Evolutionary conservation across 2,113 vertebrate species (phyloP), one percentile per base, ranked within the genome.

Genomic region (Ornithorhynchus anatinus): DNA sequence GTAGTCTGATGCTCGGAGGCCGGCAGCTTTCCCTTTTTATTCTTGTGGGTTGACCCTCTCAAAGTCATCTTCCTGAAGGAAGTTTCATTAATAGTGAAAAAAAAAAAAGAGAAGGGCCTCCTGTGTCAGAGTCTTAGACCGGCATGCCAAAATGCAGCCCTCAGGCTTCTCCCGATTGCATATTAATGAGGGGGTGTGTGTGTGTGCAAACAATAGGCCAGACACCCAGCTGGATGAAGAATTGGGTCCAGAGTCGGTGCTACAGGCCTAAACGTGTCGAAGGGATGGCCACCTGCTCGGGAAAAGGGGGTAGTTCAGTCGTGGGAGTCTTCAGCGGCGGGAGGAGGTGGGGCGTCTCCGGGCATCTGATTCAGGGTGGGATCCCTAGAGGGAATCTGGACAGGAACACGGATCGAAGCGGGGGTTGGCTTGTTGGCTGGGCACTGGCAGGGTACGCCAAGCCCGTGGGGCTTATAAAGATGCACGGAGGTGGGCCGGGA

Each of bases 261-360:
- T 56, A 64, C 33, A 72, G 67, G 59, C 44, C 47, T 66, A 25
- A 12, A 59, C 78, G 72, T n/a, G 74, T 47, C 53, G 35, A 25
- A 70, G 42, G 48, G 39, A 43, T 48, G 45, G 23, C 33, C 36
- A 64, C n/a, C 35, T 70, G 67, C 52, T 40, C 22, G 54, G 69
- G 65, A 71, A 61, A 60, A 38, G 57, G 47, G 37, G 33, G 31
- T n/a, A n/a, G n/a, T n/a, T n/a, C n/a, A n/a, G n/a, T n/a, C n/a
- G 40, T 44, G 10, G 59, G 14, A 59, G 20, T 40, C 20, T 7
- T 1, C n/a, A n/a, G n/a, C n/a, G n/a, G n/a, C n/a, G n/a, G n/a
- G n/a, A n/a, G n/a, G n/a, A n/a, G n/a, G n/a, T n/a, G n/a, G 19
- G 45, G 47, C 25, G 15, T n/a, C n/a, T 27, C 47, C 25, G 27